Evolutionary conservation across 2,888 invertebrate species (phyloP), one percentile per base, ranked within the genome.

Genomic region (Ctenicera cuprea): DNA sequence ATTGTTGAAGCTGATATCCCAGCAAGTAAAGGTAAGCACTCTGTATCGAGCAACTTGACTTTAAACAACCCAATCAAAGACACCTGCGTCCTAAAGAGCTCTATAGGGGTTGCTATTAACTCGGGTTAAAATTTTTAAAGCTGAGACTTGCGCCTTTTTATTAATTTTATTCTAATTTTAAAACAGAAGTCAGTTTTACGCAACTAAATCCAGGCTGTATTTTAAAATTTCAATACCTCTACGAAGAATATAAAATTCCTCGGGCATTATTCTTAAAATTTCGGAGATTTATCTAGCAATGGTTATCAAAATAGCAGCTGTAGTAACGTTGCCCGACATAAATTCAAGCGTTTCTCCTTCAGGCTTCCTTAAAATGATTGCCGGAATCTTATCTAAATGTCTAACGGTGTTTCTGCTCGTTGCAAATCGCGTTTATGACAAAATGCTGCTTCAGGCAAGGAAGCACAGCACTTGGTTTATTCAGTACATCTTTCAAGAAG

Each of bases 141-240:
- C 75, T 67, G 75, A 74, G 76, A 79, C 75, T 73, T 76, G 54
- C 67, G 74, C 71, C 14, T 75, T 80, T 78, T 78, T 79, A 81
- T 80, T 81, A 82, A 81, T 81, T 81, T 81, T 81, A 81, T 82
- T 81, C 79, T 79, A 78, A 80, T 81, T 76, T 76, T 69, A 66
- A 45, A 37, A 38, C 37, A 18, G 30, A 43, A 54, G 67, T 8
- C 50, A 12, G 43, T 48, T 41, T 67, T 12, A 50, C 30, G 30
- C 62, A 26, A 62, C 62, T 14, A 54, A 52, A 63, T 26, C 3
- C 8, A 12, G 54, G 14, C 12, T 54, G 7, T 7, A 22, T 50
- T 59, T 45, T 18, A 50, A 63, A 41, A 22, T 41, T 59, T 37
- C 52, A 62, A 62, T 61, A 16, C 20, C 38, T 18, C 20, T 12